Base-by-base conservation (phyloP, 2,888 invertebrate species). In the Pachliopta kotzebuea region DNA sequence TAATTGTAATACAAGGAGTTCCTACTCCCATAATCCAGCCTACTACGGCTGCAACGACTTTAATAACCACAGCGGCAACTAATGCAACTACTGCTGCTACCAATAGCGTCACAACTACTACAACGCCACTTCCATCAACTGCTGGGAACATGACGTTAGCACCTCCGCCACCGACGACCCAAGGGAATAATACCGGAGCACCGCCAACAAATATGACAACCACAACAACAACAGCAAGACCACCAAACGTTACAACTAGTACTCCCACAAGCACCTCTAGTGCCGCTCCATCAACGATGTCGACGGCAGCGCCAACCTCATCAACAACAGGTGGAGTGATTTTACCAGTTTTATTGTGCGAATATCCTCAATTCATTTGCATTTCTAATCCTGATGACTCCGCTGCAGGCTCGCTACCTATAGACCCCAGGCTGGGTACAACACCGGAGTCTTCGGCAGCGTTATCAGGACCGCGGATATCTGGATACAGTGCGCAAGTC, bases 401-500 rank as follows among this genome's bases (percentile, higher is more conserved):
- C 76, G 78, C 78, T 75, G 72, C 86, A 87, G 90, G 89, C 71
- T 78, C 85, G 67, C 79, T 86, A 69, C 79, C 79, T 79, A 92
- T 92, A 70, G 92, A 92, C 72, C 92, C 92, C 59, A 83, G 92
- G 63, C 80, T 88, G 66, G 90, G 89, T 68, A 88, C 90, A n/a
- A 86, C 90, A 9, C 84, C 85, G 24, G 74, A 81, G 26, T 68
- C 85, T 11, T 81, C 82, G 9, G 83, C 81, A 23, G 82, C 84
- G 26, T 72, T 82, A 65, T 83, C 81, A 71, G 72, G 72, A 56
- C 85, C 83, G 45, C 81, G 81, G 8, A 82, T 88, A 60, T 80
- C 68, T 50, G 86, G 79, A 59, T 88, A 85, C 71, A 85, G 78
- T 68, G 84, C 79, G 52, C 84, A 84, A 76, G 68, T 80, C 55